A percentile compares a stretch with the other conserved stretches of the same genome.
These are phyloP conservation scores for Actinia equina DNA, from an alignment of 64 coral and sea anemone genomes.

Conservation along the genomic window DNA sequence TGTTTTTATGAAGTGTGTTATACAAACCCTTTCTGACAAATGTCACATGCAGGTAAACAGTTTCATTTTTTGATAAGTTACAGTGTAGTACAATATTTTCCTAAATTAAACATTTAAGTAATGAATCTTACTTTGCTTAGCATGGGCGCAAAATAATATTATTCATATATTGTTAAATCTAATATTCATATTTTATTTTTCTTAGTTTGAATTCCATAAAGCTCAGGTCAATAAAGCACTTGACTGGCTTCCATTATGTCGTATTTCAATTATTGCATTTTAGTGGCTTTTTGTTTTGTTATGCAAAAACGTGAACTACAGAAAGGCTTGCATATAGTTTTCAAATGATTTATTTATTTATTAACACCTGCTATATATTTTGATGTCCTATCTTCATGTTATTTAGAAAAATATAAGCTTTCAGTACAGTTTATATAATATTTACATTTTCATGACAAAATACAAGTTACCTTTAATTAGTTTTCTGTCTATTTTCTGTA, in stretches of 20 bases:
- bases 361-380: too few species aligned
- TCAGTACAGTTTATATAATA: too few species aligned
- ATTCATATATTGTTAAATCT: not conserved
- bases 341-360: too few species aligned
- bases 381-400: too few species aligned
- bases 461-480: too few species aligned
- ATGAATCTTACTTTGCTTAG: not conserved
- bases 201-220: too few species aligned
- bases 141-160: not conserved
- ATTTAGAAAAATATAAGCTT: too few species aligned
- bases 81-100: not conserved
- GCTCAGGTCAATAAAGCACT: not conserved
- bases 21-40: not conserved
- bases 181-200: not conserved
- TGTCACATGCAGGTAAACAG: not conserved
- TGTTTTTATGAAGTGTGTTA: not conserved
- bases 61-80: not conserved
- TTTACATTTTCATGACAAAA: too few species aligned
- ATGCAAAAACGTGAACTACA: too few species aligned
- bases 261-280: not conserved
- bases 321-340: too few species aligned
- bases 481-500: too few species aligned
- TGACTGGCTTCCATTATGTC: not conserved
- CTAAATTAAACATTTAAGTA: too few species aligned
- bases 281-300: not conserved